These are phyloP conservation scores for Epirrhoe alternata DNA, from an alignment of 2,888 invertebrate species.

Conservation along the genomic window DNA sequence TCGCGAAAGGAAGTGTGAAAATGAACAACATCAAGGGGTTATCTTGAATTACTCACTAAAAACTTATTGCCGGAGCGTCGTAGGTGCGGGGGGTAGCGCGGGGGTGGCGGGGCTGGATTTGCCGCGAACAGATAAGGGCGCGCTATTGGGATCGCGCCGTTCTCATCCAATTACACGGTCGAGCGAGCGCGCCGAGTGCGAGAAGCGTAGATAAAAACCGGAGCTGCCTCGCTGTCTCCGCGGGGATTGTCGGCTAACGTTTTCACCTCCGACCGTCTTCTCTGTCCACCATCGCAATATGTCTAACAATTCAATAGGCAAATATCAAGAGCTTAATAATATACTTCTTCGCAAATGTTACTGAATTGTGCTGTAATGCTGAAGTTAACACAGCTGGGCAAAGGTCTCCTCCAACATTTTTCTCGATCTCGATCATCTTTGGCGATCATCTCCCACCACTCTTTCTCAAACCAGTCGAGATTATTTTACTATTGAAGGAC, in stretches of 20 bases:
- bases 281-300: constrained; percentile 58
- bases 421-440: too few relatives aligned
- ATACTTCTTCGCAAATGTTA: constrained; percentile 25
- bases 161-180: constrained; percentile 86
- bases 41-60: constrained; percentile 86
- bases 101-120: constrained; percentile 69
- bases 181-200: constrained; percentile 79
- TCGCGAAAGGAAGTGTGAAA: constrained; percentile 86
- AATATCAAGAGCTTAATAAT: constrained; percentile 29
- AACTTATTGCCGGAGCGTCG: constrained; percentile 78
- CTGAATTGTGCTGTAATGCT: constrained; percentile 23
- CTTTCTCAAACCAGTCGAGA: too few relatives aligned
- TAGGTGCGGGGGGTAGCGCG: constrained; percentile 55
- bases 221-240: constrained; percentile 78
- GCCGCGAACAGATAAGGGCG: constrained; percentile 85
- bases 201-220: constrained; percentile 79
- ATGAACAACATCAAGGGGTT: constrained; percentile 85
- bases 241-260: constrained; percentile 81
- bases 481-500: too few relatives aligned
- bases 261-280: constrained; percentile 76
- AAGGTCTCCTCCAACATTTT: too few relatives aligned
- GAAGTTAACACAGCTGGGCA: too few relatives aligned
- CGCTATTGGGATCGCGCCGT: constrained; percentile 84
- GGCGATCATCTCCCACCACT: too few relatives aligned
- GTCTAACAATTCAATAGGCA: constrained; percentile 50